Conservation (phyloP, 2,888 invertebrate species). For the Volucella bombylans region DNA sequence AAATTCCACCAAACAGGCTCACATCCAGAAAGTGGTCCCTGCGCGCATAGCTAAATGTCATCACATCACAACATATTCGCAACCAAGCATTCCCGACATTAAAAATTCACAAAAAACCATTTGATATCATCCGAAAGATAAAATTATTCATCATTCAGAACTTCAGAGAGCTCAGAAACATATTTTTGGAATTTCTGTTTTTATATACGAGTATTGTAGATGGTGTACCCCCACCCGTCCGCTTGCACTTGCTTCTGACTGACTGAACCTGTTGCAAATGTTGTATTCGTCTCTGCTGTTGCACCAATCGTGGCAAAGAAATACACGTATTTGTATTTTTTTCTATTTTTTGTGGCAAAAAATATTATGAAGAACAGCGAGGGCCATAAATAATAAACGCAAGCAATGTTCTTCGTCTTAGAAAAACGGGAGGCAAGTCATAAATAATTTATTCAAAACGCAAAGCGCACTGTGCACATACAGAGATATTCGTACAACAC, state of each 20-base stretch:
- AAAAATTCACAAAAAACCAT: slow-evolving; percentile 61
- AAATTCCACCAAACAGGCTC: slow-evolving; percentile 26
- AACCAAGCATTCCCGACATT: slow-evolving; percentile 63
- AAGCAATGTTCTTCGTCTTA: slow-evolving; percentile 67
- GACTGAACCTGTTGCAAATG: slow-evolving; percentile 52
- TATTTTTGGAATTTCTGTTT: slow-evolving; percentile 65
- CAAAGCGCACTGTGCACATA: not conserved
- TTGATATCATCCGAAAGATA: slow-evolving; percentile 65
- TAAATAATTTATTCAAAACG: slow-evolving; percentile 72
- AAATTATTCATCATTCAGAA: slow-evolving; percentile 71
- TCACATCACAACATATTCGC: slow-evolving; percentile 68
- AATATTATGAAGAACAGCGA: slow-evolving; percentile 52
- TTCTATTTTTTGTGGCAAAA: slow-evolving; percentile 28
- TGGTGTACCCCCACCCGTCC: not conserved
- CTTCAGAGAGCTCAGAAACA: slow-evolving; percentile 31
- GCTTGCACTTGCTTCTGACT: slow-evolving; percentile 3
- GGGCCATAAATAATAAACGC: slow-evolving; percentile 72
- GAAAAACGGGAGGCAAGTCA: slow-evolving; percentile 66
- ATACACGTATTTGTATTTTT: slow-evolving; percentile 19
- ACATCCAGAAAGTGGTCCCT: slow-evolving; percentile 22
- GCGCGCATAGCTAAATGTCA: slow-evolving; percentile 59
- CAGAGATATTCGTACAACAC: not conserved
- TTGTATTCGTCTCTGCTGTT: slow-evolving; percentile 25
- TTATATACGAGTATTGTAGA: not conserved
- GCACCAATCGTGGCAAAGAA: slow-evolving; percentile 43